Percentiles rank a stretch among this genome's conserved stretches.
These are phyloP conservation scores for Enteromius paludinosus DNA, from an alignment of 2,797 vertebrate genomes.

Conservation along the genomic window DNA sequence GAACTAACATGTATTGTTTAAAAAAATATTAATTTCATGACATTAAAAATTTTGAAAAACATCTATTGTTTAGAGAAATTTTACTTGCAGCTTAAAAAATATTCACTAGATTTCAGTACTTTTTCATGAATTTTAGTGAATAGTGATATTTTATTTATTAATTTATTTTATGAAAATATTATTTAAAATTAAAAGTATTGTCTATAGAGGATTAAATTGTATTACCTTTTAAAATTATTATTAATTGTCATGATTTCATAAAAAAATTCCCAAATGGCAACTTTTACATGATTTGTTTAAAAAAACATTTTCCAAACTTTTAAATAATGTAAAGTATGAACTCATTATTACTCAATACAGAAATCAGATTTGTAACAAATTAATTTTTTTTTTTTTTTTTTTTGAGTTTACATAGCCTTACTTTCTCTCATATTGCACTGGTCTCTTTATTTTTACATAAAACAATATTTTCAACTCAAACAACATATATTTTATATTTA, in stretches of 20 bases:
- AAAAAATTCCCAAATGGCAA: neutral
- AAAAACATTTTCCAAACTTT: neutral
- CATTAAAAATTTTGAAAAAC: neutral
- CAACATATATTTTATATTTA: neutral
- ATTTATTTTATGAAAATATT: neutral
- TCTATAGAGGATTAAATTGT: neutral
- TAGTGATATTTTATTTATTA: neutral
- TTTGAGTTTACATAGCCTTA: neutral
- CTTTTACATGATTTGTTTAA: neutral
- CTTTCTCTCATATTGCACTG: neutral
- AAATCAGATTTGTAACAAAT: neutral
- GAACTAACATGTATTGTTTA: neutral
- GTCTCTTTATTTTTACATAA: neutral
- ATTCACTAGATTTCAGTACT: neutral
- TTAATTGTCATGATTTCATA: neutral
- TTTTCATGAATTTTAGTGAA: neutral
- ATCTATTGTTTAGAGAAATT: neutral
- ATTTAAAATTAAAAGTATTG: neutral
- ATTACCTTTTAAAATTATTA: neutral
- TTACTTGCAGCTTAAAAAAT: neutral
- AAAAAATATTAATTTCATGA: neutral
- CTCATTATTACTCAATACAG: neutral
- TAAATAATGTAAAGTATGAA: neutral
- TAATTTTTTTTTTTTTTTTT: neutral
- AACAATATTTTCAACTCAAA: neutral